Evolutionary conservation across 2,113 vertebrate genomes (phyloP), one percentile per base, ranked within the genome.

Genomic region (Bos indicus): DNA sequence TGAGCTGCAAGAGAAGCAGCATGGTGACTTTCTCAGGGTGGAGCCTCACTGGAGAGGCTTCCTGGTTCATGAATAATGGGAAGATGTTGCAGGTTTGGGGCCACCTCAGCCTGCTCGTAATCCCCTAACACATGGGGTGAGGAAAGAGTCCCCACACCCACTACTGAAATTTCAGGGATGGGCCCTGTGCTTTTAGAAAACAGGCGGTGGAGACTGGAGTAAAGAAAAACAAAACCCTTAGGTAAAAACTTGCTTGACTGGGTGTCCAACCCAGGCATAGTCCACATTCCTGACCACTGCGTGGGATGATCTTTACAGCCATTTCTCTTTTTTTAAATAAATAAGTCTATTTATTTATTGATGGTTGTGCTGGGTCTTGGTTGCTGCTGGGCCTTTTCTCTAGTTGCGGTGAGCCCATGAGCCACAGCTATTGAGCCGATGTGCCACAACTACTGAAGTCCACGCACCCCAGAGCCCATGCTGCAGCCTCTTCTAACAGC

Each of bases 71-170:
- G 80, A 83, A 51, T 46, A 83, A 71, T 7, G 12, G 54, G 59
- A 52, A 71, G 83, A 6, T 54, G 15, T 28, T 54, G 33, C 36
- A 46, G 43, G 25, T 40, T 21, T 17, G 57, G 56, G 54, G 96
- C 86, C 91, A 91, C 86, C 59, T 82, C 48, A 7, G 40, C 57
- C 74, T 78, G 19, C 46, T 4, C 23, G 30, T 87, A 16, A 86
- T 93, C 82, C 81, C 86, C n/a, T 36, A 33, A 74, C 71, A n/a
- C 28, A 30, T 3, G 17, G 10, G 48, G 46, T 54, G 81, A 83
- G 56, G 43, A 91, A 67, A 88, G 46, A 12, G 30, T 56, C 78
- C 36, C 36, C 90, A 96, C 81, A 57, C 95, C 91, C 89, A 77
- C 88, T 21, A 19, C 46, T 56, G 48, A 95, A 88, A 84, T 43